These are phyloP conservation scores for Temnothorax nylanderi DNA, from an alignment of 1,140 invertebrate species.

Conservation along the genomic window DNA sequence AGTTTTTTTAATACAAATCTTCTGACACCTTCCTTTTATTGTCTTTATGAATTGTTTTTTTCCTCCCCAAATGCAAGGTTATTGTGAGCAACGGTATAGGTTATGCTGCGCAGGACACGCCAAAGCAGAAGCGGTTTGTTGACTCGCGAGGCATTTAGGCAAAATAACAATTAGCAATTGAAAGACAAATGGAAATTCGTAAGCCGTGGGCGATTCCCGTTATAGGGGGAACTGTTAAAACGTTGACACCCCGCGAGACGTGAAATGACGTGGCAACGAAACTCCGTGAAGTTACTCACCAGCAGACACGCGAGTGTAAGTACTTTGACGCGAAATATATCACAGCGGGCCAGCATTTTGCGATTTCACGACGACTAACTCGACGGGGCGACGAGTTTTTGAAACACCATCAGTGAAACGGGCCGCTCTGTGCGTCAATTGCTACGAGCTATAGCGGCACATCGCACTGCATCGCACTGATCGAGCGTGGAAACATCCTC, in stretches of 20 bases:
- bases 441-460: conserved; percentile 63
- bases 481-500: conserved; percentile 41
- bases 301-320: conserved; percentile 74
- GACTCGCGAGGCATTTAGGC: background rate
- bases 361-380: conserved; percentile 73
- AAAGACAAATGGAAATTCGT: background rate
- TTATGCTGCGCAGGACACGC: conserved; percentile 63
- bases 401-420: conserved; percentile 78
- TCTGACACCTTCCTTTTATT: too few species aligned
- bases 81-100: conserved; percentile 64
- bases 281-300: conserved; percentile 74
- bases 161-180: background rate
- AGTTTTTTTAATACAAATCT: too few species aligned
- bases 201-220: conserved; percentile 54
- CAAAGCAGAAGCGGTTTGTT: background rate
- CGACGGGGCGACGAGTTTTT: conserved; percentile 74
- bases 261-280: background rate
- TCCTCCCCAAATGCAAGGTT: conserved; percentile 56
- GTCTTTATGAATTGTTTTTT: too few species aligned
- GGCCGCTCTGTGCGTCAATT: conserved; percentile 74
- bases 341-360: conserved; percentile 80
- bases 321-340: conserved; percentile 77
- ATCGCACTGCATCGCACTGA: conserved; percentile 23
- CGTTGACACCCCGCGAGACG: background rate
- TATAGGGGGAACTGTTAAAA: conserved; percentile 44